Conservation (phyloP, 2,888 invertebrate species). For the Sarcophaga subvicina region DNA sequence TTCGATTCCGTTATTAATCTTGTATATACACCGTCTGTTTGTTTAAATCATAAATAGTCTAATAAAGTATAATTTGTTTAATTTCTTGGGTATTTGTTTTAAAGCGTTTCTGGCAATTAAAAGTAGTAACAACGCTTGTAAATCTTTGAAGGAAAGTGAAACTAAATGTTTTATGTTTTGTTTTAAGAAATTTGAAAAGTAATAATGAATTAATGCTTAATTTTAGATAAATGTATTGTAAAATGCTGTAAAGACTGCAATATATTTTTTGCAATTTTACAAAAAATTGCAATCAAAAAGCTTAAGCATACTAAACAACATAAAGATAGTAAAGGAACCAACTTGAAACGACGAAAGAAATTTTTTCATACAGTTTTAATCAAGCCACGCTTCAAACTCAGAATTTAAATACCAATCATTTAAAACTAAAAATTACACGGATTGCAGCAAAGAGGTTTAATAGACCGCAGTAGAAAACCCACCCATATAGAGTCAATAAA, state of each 20-base stretch:
- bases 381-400: no score
- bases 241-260: background rate
- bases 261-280: background rate
- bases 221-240: background rate
- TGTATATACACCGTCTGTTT: background rate
- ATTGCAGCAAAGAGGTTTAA: no score
- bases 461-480: no score
- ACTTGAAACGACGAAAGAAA: no score
- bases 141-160: conserved; percentile 31
- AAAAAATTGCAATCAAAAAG: no score
- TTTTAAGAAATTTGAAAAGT: background rate
- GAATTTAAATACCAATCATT: no score
- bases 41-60: conserved; percentile 16
- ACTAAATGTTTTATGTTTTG: conserved; percentile 1
- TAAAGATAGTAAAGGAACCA: no score
- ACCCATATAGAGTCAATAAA: no score
- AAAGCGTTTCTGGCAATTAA: background rate
- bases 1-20: conserved; percentile 56
- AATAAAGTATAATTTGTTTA: background rate
- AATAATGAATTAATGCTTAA: background rate
- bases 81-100: background rate
- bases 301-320: no score
- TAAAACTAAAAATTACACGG: no score
- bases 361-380: no score
- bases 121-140: background rate